Conservation (phyloP, 53 echinoderm and acorn worm genomes). For the Arbacia lixula region DNA sequence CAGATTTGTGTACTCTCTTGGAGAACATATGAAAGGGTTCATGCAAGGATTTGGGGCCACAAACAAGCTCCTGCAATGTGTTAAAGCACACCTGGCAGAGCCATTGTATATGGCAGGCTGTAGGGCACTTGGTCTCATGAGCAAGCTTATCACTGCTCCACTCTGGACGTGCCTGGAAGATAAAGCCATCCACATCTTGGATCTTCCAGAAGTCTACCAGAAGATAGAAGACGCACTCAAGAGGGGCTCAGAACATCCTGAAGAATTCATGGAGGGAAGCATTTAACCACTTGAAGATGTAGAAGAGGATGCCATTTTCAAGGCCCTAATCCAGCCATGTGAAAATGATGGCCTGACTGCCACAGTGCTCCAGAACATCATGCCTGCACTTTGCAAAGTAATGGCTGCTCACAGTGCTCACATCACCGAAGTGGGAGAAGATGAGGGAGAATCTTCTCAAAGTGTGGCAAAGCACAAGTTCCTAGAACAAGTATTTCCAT, state of each 20-base stretch:
- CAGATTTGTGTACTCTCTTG: constrained; percentile 47
- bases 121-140: constrained; percentile 41
- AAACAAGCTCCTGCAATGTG: constrained; percentile 53
- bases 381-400: too few species aligned
- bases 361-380: too few species aligned
- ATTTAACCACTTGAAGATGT: constrained; percentile 39
- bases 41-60: constrained; percentile 33
- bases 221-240: constrained; percentile 3
- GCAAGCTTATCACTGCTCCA: constrained; percentile 41
- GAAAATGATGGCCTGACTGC: constrained; percentile 43
- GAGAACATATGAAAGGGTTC: constrained; percentile 19
- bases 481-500: constrained; percentile 58
- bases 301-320: constrained; percentile 4
- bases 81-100: constrained; percentile 48
- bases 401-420: too few species aligned
- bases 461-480: constrained; percentile 41
- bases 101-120: constrained; percentile 22
- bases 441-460: constrained; percentile 38
- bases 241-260: constrained; percentile 37
- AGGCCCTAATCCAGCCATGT: constrained; percentile 21
- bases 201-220: constrained; percentile 48
- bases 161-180: constrained; percentile 60
- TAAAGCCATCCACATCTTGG: not conserved
- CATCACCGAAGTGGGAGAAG: constrained; percentile 53
- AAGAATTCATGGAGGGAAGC: constrained; percentile 50